Base-by-base conservation (phyloP, 2,113 vertebrate genomes). In the Nerophis ophidion region DNA sequence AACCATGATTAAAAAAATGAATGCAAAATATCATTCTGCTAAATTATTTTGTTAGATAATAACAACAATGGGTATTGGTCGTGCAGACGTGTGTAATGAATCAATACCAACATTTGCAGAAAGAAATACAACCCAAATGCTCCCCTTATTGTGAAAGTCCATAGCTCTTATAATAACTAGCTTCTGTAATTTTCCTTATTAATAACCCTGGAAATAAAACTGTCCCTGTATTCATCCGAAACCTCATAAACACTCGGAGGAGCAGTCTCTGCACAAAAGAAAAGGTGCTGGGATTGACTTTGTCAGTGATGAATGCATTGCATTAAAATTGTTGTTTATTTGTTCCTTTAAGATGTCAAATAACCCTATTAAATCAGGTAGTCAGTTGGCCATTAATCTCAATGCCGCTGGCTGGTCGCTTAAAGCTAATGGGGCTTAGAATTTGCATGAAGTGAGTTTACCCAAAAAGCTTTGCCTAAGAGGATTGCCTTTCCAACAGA, bases 281-380 rank as follows among this genome's bases (percentile, higher is more conserved):
- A 51, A 51, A 51, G 19, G 11, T 33, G 10, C 11, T 33, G 8
- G 33, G 49, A 33, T 33, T 51, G 19, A 51, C 49, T 51, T 9
- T 49, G 49, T 51, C 49, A 51, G 8, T 33, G 49, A 51, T 26
- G 33, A 51, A 51, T 51, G 49, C 19, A 12, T 33, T 13, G 49
- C 19, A 51, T 51, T 51, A 33, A 51, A 44, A 11, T 11, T 33
- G 19, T 33, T 33, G 26, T 33, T 33, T 34, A 51, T 51, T 51
- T 51, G 19, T 51, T 13, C 49, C 49, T 51, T 26, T 6, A 51
- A 51, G 49, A 51, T 51, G 49, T 51, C 19, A 26, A 51, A 51
- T 51, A 51, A 51, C 49, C 49, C 19, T 51, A 33, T 51, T 51
- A 51, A 51, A 51, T 51, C 49, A 51, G 49, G 49, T 51, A 51